phyloP scores from a whole-genome alignment of 2,888 invertebrate species.

The Sarcophaga subvicina region DNA sequence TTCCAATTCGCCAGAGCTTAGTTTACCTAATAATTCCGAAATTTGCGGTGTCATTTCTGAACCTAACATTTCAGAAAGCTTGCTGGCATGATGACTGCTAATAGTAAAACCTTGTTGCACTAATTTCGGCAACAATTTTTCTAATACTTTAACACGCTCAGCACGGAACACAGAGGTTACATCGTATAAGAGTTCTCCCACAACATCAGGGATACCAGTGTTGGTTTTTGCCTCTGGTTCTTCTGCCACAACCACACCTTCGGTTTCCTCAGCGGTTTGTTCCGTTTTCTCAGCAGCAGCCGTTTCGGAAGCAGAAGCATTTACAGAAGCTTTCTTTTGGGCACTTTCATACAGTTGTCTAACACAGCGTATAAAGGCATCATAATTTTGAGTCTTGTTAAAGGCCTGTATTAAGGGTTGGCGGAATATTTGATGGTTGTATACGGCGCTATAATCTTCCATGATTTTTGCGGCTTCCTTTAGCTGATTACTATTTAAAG shows the following conservation, averaged over 20 bases:
- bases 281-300: constrained; percentile 79
- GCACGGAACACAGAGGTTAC: constrained; percentile 82
- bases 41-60: constrained; percentile 86
- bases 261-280: constrained; percentile 74
- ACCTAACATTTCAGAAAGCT: constrained; percentile 85
- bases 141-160: constrained; percentile 82
- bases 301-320: constrained; percentile 61
- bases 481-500: constrained; percentile 84
- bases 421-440: constrained; percentile 83
- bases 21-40: constrained; percentile 85
- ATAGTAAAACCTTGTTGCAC: constrained; percentile 87
- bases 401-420: constrained; percentile 85
- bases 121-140: constrained; percentile 83
- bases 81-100: constrained; percentile 84
- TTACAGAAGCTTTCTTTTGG: constrained; percentile 72
- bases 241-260: constrained; percentile 76
- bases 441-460: constrained; percentile 84
- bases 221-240: constrained; percentile 70
- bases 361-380: constrained; percentile 85
- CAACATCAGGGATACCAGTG: constrained; percentile 76
- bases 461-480: constrained; percentile 86
- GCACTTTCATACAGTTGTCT: constrained; percentile 83
- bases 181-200: constrained; percentile 84
- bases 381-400: constrained; percentile 84
- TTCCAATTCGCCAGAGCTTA: constrained; percentile 86